A percentile compares a stretch with the other conserved stretches of the same genome.
Conservation (phyloP, 2,888 invertebrate genomes). For the Aphidoletes aphidimyza region DNA sequence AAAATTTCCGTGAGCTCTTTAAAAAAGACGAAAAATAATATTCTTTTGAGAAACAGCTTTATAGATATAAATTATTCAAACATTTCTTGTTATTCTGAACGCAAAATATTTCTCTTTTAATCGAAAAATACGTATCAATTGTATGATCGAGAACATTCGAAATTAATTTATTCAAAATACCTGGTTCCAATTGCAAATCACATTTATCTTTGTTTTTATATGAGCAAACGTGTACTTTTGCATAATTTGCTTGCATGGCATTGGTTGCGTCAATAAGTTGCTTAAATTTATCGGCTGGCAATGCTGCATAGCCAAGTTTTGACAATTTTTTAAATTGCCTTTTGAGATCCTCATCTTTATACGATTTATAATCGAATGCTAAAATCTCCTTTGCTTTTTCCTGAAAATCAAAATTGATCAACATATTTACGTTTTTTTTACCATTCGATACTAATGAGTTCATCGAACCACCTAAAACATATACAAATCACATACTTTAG, state of each 20-base stretch:
- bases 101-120: too few relatives aligned
- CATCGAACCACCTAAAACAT: background rate
- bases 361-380: slow-evolving; percentile 78
- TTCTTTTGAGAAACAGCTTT: background rate
- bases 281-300: slow-evolving; percentile 75
- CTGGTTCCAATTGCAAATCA: slow-evolving; percentile 79
- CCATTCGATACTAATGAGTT: background rate
- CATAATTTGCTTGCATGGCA: slow-evolving; percentile 81
- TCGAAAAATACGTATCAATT: slow-evolving; percentile 49
- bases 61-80: slow-evolving; percentile 43
- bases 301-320: slow-evolving; percentile 77
- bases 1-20: slow-evolving; percentile 74
- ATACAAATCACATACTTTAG: slow-evolving; percentile 64
- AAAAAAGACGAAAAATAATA: slow-evolving; percentile 65
- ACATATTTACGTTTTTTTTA: background rate
- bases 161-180: slow-evolving; percentile 14
- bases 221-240: slow-evolving; percentile 82
- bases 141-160: slow-evolving; percentile 65
- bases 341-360: slow-evolving; percentile 74
- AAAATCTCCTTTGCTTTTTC: slow-evolving; percentile 61
- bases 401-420: slow-evolving; percentile 31
- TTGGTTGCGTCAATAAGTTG: slow-evolving; percentile 73
- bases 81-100: too few relatives aligned
- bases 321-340: slow-evolving; percentile 82
- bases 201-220: slow-evolving; percentile 73